Evolutionary conservation across 2,113 vertebrate genomes (phyloP).

Genomic region (Sterna hirundo): DNA sequence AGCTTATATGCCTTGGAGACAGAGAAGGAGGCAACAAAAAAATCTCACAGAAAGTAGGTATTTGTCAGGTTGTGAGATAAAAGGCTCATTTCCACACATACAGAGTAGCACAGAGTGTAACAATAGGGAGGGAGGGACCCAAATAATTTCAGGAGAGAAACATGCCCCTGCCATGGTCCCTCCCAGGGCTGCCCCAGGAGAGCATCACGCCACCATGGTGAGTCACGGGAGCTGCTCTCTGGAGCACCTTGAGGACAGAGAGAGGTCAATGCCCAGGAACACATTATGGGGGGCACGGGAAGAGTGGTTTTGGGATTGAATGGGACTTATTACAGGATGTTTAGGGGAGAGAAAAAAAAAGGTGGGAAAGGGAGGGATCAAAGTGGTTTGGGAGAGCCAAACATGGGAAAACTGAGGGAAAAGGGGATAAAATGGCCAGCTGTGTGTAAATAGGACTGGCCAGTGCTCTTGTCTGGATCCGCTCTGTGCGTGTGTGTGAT

Average conservation of each 20-base stretch:
- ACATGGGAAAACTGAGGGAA: neutral
- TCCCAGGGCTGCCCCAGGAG: no score
- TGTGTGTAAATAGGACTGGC: neutral
- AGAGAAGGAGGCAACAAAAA: neutral
- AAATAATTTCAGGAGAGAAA: neutral
- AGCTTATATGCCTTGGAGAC: neutral
- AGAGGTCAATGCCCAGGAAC: no score
- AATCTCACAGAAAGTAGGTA: neutral
- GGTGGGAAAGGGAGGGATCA: rapidly evolving
- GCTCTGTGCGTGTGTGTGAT: neutral
- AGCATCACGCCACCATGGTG: neutral
- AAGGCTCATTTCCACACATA: neutral
- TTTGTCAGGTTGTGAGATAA: conserved; percentile 15
- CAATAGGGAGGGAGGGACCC: rapidly evolving
- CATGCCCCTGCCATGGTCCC: neutral
- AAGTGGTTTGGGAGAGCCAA: neutral
- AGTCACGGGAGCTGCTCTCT: neutral
- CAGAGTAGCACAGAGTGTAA: neutral
- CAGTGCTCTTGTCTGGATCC: neutral
- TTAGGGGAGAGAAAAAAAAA: neutral
- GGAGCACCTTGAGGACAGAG: neutral
- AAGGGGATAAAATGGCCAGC: neutral
- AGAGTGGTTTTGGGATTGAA: neutral
- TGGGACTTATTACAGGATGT: neutral
- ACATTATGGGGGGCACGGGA: rapidly evolving